Percentiles rank a stretch among this genome's conserved stretches.
Evolutionary conservation across 2,113 vertebrate species (phyloP).

Genomic region (Myiozetetes cayanensis): DNA sequence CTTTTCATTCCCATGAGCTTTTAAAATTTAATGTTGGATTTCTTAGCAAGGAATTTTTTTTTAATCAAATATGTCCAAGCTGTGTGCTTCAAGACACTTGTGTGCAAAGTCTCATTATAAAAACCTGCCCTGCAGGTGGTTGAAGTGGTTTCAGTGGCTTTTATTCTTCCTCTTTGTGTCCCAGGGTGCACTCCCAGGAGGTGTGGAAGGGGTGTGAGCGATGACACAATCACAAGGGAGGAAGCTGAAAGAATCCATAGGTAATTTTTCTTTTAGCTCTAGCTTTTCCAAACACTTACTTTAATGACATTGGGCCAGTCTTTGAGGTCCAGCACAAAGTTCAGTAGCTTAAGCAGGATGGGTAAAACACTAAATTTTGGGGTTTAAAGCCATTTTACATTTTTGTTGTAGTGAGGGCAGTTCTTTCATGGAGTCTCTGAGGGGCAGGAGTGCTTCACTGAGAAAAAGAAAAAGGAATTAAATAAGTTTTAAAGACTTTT

Average conservation of each 20-base stretch:
- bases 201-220: constrained; percentile 87
- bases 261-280: constrained; percentile 36
- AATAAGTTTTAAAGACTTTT: background rate
- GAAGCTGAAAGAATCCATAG: constrained; percentile 81
- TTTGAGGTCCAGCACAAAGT: background rate
- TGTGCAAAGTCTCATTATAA: background rate
- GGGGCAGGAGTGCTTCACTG: background rate
- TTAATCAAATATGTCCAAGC: background rate
- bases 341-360: background rate
- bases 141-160: background rate
- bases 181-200: constrained; percentile 91
- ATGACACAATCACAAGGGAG: constrained; percentile 81
- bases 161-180: background rate
- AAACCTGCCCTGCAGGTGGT: background rate
- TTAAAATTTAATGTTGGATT: background rate
- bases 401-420: background rate
- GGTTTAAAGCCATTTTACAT: background rate
- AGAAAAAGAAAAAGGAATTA: background rate
- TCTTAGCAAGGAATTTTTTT: background rate
- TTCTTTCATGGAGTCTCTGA: background rate
- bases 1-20: background rate
- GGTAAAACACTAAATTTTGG: background rate
- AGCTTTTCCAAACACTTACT: background rate
- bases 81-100: background rate
- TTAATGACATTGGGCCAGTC: background rate